Percentiles rank a stretch among this genome's conserved stretches.
Evolutionary conservation across 2,113 vertebrate genomes (phyloP).

Genomic region (Ophiodon elongatus): DNA sequence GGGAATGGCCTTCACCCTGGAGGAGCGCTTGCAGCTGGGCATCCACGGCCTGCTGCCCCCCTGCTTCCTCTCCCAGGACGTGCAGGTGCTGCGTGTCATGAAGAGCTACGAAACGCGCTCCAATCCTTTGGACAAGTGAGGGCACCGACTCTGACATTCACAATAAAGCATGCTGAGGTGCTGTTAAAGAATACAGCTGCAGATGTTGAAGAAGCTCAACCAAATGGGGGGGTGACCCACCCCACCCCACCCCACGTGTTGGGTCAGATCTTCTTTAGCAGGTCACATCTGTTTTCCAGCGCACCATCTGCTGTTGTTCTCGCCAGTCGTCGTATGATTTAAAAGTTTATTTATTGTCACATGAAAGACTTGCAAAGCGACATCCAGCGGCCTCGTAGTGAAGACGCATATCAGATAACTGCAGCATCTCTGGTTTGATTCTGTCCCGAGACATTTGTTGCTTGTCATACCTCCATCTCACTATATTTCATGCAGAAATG

Average conservation of each 20-base stretch:
- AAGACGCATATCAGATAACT: neutral
- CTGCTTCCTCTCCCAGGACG: slow-evolving; percentile 95
- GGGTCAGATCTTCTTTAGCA: neutral
- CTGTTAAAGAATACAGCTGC: neutral
- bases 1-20: slow-evolving; percentile 98
- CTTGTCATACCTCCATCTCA: neutral
- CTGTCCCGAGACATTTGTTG: neutral
- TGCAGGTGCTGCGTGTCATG: slow-evolving; percentile 95
- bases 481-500: neutral
- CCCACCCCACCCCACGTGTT: neutral
- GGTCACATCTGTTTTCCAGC: slow-evolving; percentile 9
- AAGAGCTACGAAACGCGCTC: slow-evolving; percentile 92
- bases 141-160: neutral
- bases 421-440: neutral
- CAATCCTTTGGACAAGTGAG: slow-evolving; percentile 94
- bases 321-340: neutral
- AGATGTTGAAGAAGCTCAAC: slow-evolving; percentile 12
- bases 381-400: neutral
- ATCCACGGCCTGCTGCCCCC: slow-evolving; percentile 97
- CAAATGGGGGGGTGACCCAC: neutral
- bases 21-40: slow-evolving; percentile 95
- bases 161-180: neutral
- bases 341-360: neutral
- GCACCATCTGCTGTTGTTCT: neutral
- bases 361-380: neutral